Conservation (phyloP, 2,113 vertebrate species). For the Diglossa brunneiventris region DNA sequence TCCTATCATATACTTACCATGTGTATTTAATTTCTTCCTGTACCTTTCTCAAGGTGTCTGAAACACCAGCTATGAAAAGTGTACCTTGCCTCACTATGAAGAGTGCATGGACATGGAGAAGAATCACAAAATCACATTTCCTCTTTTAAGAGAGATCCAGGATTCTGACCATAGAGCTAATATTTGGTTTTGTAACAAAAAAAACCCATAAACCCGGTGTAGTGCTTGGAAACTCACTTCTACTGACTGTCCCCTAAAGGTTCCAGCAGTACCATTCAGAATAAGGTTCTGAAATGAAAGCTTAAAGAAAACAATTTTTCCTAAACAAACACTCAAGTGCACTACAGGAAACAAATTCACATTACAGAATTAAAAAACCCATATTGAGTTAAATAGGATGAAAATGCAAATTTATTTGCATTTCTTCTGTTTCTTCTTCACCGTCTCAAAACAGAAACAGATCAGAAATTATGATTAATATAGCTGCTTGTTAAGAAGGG, state of each 20-base stretch:
- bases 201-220: background rate
- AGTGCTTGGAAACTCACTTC: background rate
- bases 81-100: background rate
- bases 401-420: background rate
- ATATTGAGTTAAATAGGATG: background rate
- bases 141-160: background rate
- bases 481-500: background rate
- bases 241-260: background rate
- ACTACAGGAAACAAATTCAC: background rate
- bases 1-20: background rate
- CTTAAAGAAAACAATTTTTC: background rate
- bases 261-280: background rate
- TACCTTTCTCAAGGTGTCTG: background rate
- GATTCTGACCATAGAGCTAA: background rate
- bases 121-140: background rate
- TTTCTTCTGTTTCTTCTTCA: background rate
- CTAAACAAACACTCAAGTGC: background rate
- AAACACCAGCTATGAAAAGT: background rate
- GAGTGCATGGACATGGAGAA: fast-evolving
- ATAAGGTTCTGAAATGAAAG: background rate
- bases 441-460: background rate
- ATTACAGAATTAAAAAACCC: background rate
- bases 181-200: background rate
- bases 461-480: background rate
- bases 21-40: background rate